A percentile compares a stretch with the other conserved stretches of the same genome.
These are phyloP conservation scores for Tillus elongatus DNA, from an alignment of 2,888 invertebrate species.

Conservation along the genomic window DNA sequence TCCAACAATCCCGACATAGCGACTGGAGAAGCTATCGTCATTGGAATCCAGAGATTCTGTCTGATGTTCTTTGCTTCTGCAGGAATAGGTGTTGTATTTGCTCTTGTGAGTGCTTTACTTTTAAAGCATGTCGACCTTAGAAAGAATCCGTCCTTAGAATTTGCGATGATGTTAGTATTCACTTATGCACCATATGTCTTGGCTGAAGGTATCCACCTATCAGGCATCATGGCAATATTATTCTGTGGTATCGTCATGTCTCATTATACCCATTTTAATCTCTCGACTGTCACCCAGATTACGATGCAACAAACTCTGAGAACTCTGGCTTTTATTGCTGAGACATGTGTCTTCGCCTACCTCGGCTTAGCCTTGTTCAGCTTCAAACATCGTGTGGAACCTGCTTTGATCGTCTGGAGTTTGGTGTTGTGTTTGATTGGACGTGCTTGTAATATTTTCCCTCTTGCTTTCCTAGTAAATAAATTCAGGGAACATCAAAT, in stretches of 20 bases:
- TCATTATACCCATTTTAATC: conserved; percentile 96
- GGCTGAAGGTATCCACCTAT: conserved; percentile 66
- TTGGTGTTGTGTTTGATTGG: conserved; percentile 86
- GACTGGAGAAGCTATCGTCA: conserved; percentile 75
- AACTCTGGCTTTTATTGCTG: conserved; percentile 93
- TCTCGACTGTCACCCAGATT: conserved; percentile 96
- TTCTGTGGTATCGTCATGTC: conserved; percentile 99
- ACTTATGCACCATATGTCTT: conserved; percentile 97
- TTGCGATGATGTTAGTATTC: conserved; percentile 97
- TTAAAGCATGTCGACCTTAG: conserved; percentile 93
- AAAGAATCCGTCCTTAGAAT: conserved; percentile 95
- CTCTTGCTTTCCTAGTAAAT: conserved; percentile 85
- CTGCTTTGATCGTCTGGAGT: conserved; percentile 89
- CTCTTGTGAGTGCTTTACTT: conserved; percentile 82
- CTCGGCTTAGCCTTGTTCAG: conserved; percentile 90
- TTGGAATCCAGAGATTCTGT: conserved; percentile 84
- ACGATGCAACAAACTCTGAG: conserved; percentile 99
- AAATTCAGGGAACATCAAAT: conserved; percentile 96
- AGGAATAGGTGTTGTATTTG: conserved; percentile 90
- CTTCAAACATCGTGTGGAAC: conserved; percentile 86
- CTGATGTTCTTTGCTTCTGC: conserved; percentile 98
- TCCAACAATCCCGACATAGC: conserved; percentile 58
- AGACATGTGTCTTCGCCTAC: conserved; percentile 98
- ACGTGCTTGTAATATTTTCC: conserved; percentile 94
- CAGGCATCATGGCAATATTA: conserved; percentile 97